Base-by-base conservation (phyloP, 2,888 invertebrate species). In the Ecliptopera silaceata region DNA sequence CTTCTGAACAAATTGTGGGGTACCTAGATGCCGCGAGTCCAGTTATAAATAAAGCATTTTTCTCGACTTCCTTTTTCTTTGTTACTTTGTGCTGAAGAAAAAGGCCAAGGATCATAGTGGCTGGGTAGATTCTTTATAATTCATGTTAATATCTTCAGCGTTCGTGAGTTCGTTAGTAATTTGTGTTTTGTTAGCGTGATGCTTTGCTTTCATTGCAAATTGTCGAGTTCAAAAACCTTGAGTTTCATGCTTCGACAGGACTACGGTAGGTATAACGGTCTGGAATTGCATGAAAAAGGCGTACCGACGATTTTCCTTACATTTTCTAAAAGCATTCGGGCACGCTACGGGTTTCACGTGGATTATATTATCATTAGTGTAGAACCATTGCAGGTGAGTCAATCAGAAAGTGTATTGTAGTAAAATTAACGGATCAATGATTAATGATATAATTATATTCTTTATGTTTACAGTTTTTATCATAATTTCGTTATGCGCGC, bases 211-310 rank as follows among this genome's bases (percentile, higher is more conserved):
- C 41, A 53, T 50, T 61, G 26, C 22, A 61, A 55, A 59, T 66
- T 47, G 46, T 45, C 15, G 51, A 56, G 63, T 67, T 69, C 62
- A 64, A 56, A 66, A 53, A 60, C 53, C 55, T 63, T 59, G 55
- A 51, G 60, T 68, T 66, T 47, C 67, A 67, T 67, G 63, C 66
- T 61, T 52, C 29, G 60, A 58, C 43, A 55, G 61, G 61, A 63
- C 65, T 36, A 6, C 13, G 5, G 13, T 34, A 13, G 34, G 34
- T 67, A 63, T 69, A 61, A 68, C 51, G 63, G 49, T 59, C 58
- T 61, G 48, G 57, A 69, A 66, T 65, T 65, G 68, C 67, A 70
- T 65, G 68, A 57, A 67, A 68, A 67, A 59, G 69, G 65, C 51
- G 61, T 63, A 59, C 48, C 56, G 32, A 51, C 39, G 55, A 50